phyloP scores from a whole-genome alignment of 2,888 invertebrate genomes.

The Brassicogethes aeneus region DNA sequence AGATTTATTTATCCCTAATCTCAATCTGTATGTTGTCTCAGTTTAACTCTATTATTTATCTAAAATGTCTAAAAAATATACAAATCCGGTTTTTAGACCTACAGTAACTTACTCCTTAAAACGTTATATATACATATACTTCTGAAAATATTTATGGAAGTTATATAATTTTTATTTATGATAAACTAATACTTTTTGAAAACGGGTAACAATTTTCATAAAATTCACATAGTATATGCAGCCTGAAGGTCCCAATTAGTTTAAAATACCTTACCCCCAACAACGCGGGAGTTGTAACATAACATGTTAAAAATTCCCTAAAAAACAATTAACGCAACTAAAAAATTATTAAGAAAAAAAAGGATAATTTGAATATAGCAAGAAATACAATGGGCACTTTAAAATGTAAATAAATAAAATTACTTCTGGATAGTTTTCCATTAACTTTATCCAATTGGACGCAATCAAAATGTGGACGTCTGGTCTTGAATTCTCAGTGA shows the following conservation, averaged over 20 bases:
- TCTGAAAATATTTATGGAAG: constrained; percentile 25
- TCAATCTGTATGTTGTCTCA: constrained; percentile 13
- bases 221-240: constrained; percentile 15
- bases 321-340: no score
- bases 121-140: constrained; percentile 20
- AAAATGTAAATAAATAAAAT: no score
- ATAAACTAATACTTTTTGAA: constrained; percentile 33
- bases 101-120: constrained; percentile 22
- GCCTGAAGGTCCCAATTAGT: constrained; percentile 15
- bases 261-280: neutral
- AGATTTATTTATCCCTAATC: constrained; percentile 1
- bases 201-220: constrained; percentile 24
- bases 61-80: constrained; percentile 26
- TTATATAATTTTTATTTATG: constrained; percentile 14
- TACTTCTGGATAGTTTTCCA: no score
- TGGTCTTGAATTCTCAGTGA: no score
- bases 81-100: constrained; percentile 20
- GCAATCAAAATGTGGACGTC: no score
- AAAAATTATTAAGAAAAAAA: no score
- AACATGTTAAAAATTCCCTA: no score
- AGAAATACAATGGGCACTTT: no score
- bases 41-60: constrained; percentile 20
- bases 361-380: no score
- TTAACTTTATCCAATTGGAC: no score
- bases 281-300: no score